Evolutionary conservation across 2,113 vertebrate species (phyloP), one percentile per base, ranked within the genome.

Genomic region (Noturus placidus): DNA sequence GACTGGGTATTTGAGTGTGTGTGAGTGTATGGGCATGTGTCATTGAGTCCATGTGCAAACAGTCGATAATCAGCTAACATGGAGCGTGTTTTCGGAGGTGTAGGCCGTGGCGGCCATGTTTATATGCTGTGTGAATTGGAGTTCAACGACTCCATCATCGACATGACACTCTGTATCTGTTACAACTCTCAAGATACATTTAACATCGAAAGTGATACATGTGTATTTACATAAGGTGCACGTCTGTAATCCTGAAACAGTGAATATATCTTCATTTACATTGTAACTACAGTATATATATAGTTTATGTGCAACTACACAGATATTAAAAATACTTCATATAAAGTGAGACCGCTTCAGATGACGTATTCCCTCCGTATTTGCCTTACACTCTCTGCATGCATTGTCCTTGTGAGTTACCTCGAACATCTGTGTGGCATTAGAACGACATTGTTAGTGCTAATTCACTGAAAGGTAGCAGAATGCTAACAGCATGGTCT

Each of bases 401-500:
- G 46, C 78, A 50, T 79, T 84, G 25, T 59, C 85, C 63, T 81
- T 78, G 38, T 30, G 76, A 89, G 42, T 35, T 70, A 52, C 56
- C 33, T 86, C 69, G 83, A 89, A 92, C 92, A 92, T 94, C 92
- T 93, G 92, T 92, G 89, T 86, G 76, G 46, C 92, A 42, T 82
- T 46, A 86, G 35, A 57, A 83, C 38, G 14, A n/a, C 50, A 42
- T 30, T 50, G 30, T 83, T 59, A 80, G 56, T 46, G 15, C 46
- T 74, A 63, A 61, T 74, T 67, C 79, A 61, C 35, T 83, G n/a
- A 33, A 79, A 85, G 77, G 52, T 77, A 61, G 38, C 83, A 33
- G 67, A 84, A 87, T 83, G 65, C 69, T 69, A 74, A 65, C 27
- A 76, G 69, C 82, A 90, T 84, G 81, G 83, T 35, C 81, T 57